Base-by-base conservation (phyloP, 2,113 vertebrate species). In the Artemisiospiza belli region DNA sequence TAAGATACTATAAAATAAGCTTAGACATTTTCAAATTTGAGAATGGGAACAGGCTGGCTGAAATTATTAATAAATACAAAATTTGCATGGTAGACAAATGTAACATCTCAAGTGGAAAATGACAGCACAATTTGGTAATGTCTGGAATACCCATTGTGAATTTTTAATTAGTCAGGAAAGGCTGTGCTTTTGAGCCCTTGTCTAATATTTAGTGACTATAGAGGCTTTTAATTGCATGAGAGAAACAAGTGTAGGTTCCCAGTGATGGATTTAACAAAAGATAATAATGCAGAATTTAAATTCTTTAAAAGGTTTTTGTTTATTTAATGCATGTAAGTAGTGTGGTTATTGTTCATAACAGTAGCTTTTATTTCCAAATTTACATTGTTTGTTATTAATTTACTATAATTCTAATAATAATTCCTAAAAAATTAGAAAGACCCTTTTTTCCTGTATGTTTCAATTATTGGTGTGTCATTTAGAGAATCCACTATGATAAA, bases 131-230 rank as follows among this genome's bases (percentile, higher is more conserved):
- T 78, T 85, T 19, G n/a, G 27, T 77, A 81, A 51, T 70, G 73
- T 55, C 76, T 44, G 27, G 41, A 46, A 82, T 43, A 81, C n/a
- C 28, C 61, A 10, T 8, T 67, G 73, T 93, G 87, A 87, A 67
- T 90, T 94, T 95, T 83, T 77, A 61, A 69, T 94, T 67, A 73
- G 49, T 68, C 23, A 52, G 54, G 39, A 89, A 85, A 78, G 55
- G 18, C 55, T 75, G 47, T 62, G 27, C 35, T 59, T 49, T 83
- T 83, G 47, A 44, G 66, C 44, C 24, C 8, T 73, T 75, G 23
- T 82, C 13, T 51, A 67, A 78, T 63, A 75, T 47, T 77, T 72
- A 43, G 47, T 74, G 72, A 52, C 11, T 86, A 54, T 63, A 35
- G 31, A 79, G 76, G 37, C 13, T 66, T 95, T 89, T 87, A 68